These are phyloP conservation scores for Drosophila yooni DNA, from an alignment of 2,888 invertebrate species.

Conservation along the genomic window DNA sequence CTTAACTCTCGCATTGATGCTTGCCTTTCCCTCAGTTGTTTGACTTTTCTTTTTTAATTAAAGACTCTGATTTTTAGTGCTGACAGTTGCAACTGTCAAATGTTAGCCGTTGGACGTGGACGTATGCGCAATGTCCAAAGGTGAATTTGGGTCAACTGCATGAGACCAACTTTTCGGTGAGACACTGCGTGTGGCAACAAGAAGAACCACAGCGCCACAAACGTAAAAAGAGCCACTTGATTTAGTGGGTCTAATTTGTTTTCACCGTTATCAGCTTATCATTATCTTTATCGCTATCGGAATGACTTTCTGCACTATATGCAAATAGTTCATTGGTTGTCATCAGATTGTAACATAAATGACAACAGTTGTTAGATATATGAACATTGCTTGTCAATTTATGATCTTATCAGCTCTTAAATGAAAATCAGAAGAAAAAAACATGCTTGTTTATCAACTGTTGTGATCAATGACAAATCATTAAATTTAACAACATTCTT, in stretches of 20 bases:
- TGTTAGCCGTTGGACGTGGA: constrained; percentile 29
- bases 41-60: constrained; percentile 63
- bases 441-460: constrained; percentile 12
- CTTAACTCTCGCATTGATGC: not conserved
- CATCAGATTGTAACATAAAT: not conserved
- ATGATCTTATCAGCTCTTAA: constrained; percentile 5
- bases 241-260: not conserved
- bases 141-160: constrained; percentile 47
- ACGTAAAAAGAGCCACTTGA: constrained; percentile 3
- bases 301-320: constrained; percentile 8
- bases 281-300: constrained; percentile 10
- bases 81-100: constrained; percentile 51
- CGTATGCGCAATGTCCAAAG: constrained; percentile 54
- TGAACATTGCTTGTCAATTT: constrained; percentile 34
- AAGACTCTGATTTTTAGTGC: constrained; percentile 44
- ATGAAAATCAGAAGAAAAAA: not conserved
- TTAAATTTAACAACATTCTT: constrained; percentile 7
- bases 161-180: not conserved
- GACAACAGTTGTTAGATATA: constrained; percentile 18
- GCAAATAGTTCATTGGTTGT: constrained; percentile 7
- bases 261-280: constrained; percentile 2
- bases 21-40: constrained; percentile 10
- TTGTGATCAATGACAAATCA: constrained; percentile 20
- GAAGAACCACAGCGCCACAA: not conserved
- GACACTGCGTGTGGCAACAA: constrained; percentile 5